These are phyloP conservation scores for Machaerirhynchus nigripectus DNA, from an alignment of 2,113 vertebrate species.

Conservation along the genomic window DNA sequence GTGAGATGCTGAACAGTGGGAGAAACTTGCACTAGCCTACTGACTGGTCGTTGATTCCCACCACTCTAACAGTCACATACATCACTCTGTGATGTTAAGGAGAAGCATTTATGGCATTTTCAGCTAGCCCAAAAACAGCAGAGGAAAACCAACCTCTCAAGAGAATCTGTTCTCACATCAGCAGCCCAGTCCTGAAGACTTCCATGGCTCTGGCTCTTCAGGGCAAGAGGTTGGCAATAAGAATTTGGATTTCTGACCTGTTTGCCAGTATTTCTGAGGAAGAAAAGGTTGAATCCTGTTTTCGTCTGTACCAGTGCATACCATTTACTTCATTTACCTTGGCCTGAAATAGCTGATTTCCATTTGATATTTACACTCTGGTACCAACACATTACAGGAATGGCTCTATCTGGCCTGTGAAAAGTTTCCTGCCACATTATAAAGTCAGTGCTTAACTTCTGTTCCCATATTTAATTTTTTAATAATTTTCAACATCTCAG, in stretches of 20 bases:
- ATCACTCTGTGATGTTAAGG: background rate
- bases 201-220: background rate
- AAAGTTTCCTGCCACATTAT: conserved; percentile 27
- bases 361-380: background rate
- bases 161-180: background rate
- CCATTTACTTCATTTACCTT: background rate
- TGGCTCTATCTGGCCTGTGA: background rate
- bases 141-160: background rate
- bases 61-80: background rate
- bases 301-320: background rate
- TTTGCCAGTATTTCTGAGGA: background rate
- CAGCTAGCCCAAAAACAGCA: background rate
- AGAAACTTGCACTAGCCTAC: background rate
- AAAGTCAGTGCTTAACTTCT: background rate
- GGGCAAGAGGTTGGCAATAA: background rate
- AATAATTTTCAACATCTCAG: background rate
- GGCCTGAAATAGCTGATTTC: background rate
- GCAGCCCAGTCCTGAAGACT: background rate
- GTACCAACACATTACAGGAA: background rate
- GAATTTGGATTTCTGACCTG: background rate
- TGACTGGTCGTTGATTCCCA: background rate
- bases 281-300: background rate
- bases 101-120: background rate
- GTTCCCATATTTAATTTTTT: background rate
- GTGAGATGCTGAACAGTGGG: background rate